Base-by-base conservation (phyloP, 2,888 invertebrate genomes). In the Platycheirus albimanus region DNA sequence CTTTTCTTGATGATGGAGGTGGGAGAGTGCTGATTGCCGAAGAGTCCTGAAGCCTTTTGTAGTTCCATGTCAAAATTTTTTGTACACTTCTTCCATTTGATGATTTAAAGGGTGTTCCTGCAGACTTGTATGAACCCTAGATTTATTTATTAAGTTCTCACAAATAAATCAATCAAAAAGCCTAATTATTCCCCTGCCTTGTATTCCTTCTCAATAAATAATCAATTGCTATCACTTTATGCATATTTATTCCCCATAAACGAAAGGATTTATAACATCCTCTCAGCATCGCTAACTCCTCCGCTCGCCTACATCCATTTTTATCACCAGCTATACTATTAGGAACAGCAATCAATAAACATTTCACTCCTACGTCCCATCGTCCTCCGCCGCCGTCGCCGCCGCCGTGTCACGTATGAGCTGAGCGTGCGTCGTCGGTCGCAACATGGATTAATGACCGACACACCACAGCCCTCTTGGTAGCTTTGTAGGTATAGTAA, bases 381-480 rank as follows among this genome's bases (percentile, higher is more conserved):
- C 3, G 54, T 11, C 45, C 58, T 33, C 11, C 36, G n/a, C n/a
- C n/a, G n/a, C 3, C 63, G 13, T 52, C 58, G 41, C 11, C 36
- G n/a, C n/a, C n/a, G n/a, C n/a, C n/a, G n/a, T n/a, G n/a, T n/a
- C n/a, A n/a, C n/a, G n/a, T n/a, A n/a, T n/a, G n/a, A n/a, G n/a
- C n/a, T n/a, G n/a, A n/a, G n/a, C n/a, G n/a, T n/a, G 47, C 10
- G 20, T 56, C 56, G 56, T 56, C 56, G 70, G n/a, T 76, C 30
- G 66, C 61, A 61, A 76, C 76, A 81, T 61, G 61, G 77, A 77
- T 81, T 80, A 77, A 77, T 76, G 81, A 76, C 81, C 76, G 81
- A 38, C 47, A 63, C 43, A 33, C 33, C 45, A 45, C 54, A 36
- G 54, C 38, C 56, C 41, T 72, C 58, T 67, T 58, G 67, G 49